Percentiles rank a stretch among this genome's conserved stretches.
phyloP scores from a whole-genome alignment of 2,113 vertebrate genomes.

The Egretta garzetta region DNA sequence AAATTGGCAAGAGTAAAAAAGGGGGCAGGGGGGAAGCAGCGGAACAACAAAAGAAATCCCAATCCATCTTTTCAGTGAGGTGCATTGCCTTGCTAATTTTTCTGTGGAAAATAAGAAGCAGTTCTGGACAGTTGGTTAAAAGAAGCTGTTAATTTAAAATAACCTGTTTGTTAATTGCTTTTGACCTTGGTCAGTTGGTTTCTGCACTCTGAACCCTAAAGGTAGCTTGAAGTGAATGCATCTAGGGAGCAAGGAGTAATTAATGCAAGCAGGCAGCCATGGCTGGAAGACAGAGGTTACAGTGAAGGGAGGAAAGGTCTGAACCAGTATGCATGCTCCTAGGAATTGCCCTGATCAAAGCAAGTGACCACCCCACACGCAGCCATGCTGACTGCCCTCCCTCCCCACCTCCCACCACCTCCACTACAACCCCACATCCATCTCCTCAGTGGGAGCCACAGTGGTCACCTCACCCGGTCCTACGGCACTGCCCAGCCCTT shows the following conservation, averaged over 20 bases:
- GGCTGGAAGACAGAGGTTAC: conserved; percentile 79
- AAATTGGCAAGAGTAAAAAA: not conserved
- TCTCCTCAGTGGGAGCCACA: conserved; percentile 4
- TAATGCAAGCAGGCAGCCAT: conserved; percentile 78
- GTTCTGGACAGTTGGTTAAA: conserved; percentile 60
- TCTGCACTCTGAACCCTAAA: conserved; percentile 75
- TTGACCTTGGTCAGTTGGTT: conserved; percentile 76
- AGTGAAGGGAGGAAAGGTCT: conserved; percentile 38
- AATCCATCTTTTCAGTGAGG: not conserved
- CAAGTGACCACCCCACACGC: not conserved
- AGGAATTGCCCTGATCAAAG: conserved; percentile 43
- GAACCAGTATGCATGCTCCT: conserved; percentile 1
- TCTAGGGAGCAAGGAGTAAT: conserved; percentile 77
- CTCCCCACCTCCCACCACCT: conserved; percentile 48
- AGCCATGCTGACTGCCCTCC: not conserved
- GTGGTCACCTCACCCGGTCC: conserved; percentile 51
- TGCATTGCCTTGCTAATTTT: not conserved
- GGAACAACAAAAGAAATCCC: not conserved
- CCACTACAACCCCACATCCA: conserved; percentile 27
- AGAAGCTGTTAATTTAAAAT: conserved; percentile 75
- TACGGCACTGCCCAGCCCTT: not conserved
- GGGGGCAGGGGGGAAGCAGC: not conserved
- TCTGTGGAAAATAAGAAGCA: not conserved
- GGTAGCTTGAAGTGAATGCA: conserved; percentile 69
- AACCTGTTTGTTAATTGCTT: conserved; percentile 83